Evolutionary conservation across 2,888 invertebrate species (phyloP).

Genomic region (Agelastica alni): DNA sequence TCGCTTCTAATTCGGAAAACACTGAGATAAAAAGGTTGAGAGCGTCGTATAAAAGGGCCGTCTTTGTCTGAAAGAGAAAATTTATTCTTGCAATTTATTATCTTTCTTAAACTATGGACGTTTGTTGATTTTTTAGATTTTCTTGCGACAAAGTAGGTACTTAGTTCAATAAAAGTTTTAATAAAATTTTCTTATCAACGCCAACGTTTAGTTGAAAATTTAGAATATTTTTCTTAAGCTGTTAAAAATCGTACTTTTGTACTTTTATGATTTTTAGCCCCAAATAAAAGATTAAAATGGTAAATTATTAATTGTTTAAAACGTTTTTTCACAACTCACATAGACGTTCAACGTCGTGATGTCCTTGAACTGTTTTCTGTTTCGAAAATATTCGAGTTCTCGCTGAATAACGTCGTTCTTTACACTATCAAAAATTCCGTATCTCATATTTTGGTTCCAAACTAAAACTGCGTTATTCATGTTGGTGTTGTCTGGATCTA

Average conservation of each 20-base stretch:
- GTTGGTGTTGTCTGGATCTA: constrained; percentile 62
- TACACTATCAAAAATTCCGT: constrained; percentile 16
- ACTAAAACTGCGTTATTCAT: constrained; percentile 38
- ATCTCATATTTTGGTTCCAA: constrained; percentile 27
- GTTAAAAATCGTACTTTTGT: too few species aligned
- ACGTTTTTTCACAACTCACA: constrained; percentile 11
- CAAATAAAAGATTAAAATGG: not conserved
- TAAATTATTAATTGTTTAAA: not conserved
- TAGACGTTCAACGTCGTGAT: constrained; percentile 20
- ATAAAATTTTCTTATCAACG: too few species aligned
- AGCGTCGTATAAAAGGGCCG: constrained; percentile 72
- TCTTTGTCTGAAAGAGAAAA: constrained; percentile 62
- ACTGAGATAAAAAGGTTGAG: constrained; percentile 68
- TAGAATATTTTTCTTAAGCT: too few species aligned
- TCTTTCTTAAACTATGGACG: too few species aligned
- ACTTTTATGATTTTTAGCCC: too few species aligned
- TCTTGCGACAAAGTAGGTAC: too few species aligned
- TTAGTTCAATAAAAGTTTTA: too few species aligned
- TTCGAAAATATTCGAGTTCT: constrained; percentile 12
- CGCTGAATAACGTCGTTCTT: constrained; percentile 15
- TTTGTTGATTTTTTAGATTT: too few species aligned
- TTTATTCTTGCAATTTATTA: too few species aligned
- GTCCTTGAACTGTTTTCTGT: constrained; percentile 4
- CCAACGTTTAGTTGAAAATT: too few species aligned
- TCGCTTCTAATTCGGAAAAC: constrained; percentile 44